phyloP scores from a whole-genome alignment of 1,140 invertebrate genomes.

The Eulimnadia texana region DNA sequence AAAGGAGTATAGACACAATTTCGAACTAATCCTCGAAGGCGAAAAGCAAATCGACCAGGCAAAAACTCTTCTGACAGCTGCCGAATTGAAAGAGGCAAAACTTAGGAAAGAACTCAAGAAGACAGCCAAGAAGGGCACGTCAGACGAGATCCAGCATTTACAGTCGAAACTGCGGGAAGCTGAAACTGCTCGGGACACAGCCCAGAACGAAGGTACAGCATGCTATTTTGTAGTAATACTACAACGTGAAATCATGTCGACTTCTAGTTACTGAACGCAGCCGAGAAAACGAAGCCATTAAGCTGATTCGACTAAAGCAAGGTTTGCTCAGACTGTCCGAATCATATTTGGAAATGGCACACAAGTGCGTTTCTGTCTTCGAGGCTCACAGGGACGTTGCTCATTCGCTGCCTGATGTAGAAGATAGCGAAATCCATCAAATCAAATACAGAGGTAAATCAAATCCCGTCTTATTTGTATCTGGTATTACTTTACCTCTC shows the following conservation, averaged over 20 bases:
- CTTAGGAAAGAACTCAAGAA: constrained; percentile 35
- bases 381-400: constrained; percentile 34
- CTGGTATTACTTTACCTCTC: constrained; percentile 10
- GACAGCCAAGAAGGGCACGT: constrained; percentile 30
- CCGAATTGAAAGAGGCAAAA: constrained; percentile 33
- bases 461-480: background rate
- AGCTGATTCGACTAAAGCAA: constrained; percentile 37
- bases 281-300: constrained; percentile 39
- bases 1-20: constrained; percentile 35
- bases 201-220: constrained; percentile 37
- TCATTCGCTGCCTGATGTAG: constrained; percentile 34
- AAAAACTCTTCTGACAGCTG: constrained; percentile 30
- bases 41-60: constrained; percentile 35
- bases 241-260: constrained; percentile 7
- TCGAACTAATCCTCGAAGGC: constrained; percentile 37
- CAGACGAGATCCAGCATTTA: constrained; percentile 30
- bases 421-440: constrained; percentile 31
- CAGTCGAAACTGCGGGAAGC: constrained; percentile 34
- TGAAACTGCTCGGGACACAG: constrained; percentile 34
- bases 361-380: constrained; percentile 35
- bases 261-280: constrained; percentile 33
- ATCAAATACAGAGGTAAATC: constrained; percentile 33
- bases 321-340: constrained; percentile 35
- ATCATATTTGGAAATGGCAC: constrained; percentile 34
- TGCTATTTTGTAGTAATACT: constrained; percentile 12